Evolutionary conservation across 2,797 vertebrate genomes (phyloP).

Genomic region (Sandelia bainsii): DNA sequence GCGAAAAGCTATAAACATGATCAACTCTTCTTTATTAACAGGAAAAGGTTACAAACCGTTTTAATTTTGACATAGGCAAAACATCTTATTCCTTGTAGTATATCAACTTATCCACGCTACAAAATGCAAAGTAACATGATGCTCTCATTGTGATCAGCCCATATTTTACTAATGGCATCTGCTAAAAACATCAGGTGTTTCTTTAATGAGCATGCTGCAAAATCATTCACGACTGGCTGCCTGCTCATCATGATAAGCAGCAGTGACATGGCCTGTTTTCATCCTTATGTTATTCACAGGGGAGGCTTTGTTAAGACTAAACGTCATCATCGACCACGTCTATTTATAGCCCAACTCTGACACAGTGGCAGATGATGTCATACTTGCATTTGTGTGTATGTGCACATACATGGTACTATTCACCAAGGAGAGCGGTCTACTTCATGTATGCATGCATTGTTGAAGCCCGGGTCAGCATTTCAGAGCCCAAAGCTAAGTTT

Average conservation of each 20-base stretch:
- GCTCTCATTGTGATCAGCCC: constrained; percentile 25
- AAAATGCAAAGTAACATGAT: constrained; percentile 5
- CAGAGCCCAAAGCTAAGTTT: constrained; percentile 36
- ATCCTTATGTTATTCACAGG: constrained; percentile 62
- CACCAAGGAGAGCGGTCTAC: constrained; percentile 28
- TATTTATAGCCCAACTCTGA: constrained; percentile 73
- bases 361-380: constrained; percentile 70
- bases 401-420: constrained; percentile 15
- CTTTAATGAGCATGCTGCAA: constrained; percentile 53
- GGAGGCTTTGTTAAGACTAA: constrained; percentile 43
- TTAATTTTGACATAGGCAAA: no score
- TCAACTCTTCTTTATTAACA: neutral
- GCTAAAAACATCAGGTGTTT: constrained; percentile 75
- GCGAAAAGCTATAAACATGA: neutral
- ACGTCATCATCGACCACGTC: constrained; percentile 51
- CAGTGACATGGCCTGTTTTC: constrained; percentile 71
- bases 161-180: constrained; percentile 47
- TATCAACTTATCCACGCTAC: constrained; percentile 3
- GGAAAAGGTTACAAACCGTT: neutral
- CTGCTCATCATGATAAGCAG: constrained; percentile 66
- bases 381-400: constrained; percentile 1
- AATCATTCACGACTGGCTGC: constrained; percentile 60
- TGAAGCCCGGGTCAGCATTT: constrained; percentile 39
- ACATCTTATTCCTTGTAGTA: neutral
- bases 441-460: constrained; percentile 11